A percentile compares a stretch with the other conserved stretches of the same genome.
Evolutionary conservation across 1,140 invertebrate genomes (phyloP).

Genomic region (Heliconius hewitsoni): DNA sequence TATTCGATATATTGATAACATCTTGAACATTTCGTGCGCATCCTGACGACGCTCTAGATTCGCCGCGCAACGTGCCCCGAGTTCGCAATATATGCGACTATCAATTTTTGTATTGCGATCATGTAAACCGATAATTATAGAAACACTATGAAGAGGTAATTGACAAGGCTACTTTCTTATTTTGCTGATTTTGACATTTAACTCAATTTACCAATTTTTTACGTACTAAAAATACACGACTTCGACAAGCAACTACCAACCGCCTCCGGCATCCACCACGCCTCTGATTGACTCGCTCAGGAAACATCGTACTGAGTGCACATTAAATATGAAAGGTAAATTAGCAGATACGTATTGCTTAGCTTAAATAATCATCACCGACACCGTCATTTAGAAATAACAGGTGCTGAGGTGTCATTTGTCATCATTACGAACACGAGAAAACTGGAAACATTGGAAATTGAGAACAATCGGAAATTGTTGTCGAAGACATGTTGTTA

Average conservation of each 20-base stretch:
- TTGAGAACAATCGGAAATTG: slow-evolving; percentile 21
- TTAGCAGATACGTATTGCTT: slow-evolving; percentile 38
- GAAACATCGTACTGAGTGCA: slow-evolving; percentile 1
- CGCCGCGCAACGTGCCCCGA: slow-evolving; percentile 26
- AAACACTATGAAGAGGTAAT: background rate
- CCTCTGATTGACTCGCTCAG: slow-evolving; percentile 12
- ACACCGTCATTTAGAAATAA: slow-evolving; percentile 29
- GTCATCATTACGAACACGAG: slow-evolving; percentile 43
- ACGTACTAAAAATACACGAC: background rate
- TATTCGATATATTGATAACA: slow-evolving; percentile 24
- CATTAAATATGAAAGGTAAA: slow-evolving; percentile 30
- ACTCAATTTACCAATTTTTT: background rate
- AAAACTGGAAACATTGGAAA: slow-evolving; percentile 29
- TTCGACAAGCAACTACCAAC: background rate
- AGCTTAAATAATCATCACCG: slow-evolving; percentile 29
- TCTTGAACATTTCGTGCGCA: slow-evolving; percentile 35
- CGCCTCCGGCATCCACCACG: background rate
- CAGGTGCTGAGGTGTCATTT: slow-evolving; percentile 34
- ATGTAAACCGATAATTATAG: slow-evolving; percentile 1
- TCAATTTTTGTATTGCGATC: background rate
- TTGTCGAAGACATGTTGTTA: slow-evolving; percentile 18
- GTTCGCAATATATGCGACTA: background rate
- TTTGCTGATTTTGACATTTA: too few relatives aligned
- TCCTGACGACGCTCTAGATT: slow-evolving; percentile 38
- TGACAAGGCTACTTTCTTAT: background rate